Evolutionary conservation across 2,888 invertebrate genomes (phyloP).

Genomic region (Drosophila histrio): DNA sequence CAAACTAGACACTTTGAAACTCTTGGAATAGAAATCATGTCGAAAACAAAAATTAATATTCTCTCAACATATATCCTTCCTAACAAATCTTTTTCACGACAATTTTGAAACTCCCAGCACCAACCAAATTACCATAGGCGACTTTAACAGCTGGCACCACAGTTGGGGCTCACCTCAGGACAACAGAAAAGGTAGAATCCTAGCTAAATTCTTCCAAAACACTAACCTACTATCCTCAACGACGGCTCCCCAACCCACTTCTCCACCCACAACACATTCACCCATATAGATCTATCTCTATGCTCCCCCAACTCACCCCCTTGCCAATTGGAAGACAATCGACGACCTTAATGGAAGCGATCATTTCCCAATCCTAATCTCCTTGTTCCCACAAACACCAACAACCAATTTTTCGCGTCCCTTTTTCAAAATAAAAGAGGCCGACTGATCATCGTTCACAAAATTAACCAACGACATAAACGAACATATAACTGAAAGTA

Average conservation of each 20-base stretch:
- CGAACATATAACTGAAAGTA: neutral
- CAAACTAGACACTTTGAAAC: neutral
- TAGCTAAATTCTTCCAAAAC: conserved; percentile 8
- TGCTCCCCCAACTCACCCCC: neutral
- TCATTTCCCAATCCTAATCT: conserved; percentile 19
- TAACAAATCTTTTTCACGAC: neutral
- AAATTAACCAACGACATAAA: conserved; percentile 3
- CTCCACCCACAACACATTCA: conserved; percentile 8
- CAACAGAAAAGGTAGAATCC: conserved; percentile 3
- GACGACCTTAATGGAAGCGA: conserved; percentile 26
- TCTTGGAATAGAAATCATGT: neutral
- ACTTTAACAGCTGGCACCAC: conserved; percentile 11
- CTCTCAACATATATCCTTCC: neutral
- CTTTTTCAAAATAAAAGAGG: conserved; percentile 15
- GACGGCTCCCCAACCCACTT: conserved; percentile 15
- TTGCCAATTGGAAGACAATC: conserved; percentile 10
- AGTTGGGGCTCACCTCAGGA: neutral
- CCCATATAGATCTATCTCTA: neutral
- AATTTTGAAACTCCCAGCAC: neutral
- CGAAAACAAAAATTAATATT: conserved; percentile 7
- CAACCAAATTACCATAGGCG: neutral
- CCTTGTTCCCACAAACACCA: conserved; percentile 1
- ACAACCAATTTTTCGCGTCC: neutral
- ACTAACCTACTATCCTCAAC: neutral
- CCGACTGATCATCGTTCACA: conserved; percentile 5